phyloP scores from a whole-genome alignment of 2,113 vertebrate genomes.

The Grus americana region DNA sequence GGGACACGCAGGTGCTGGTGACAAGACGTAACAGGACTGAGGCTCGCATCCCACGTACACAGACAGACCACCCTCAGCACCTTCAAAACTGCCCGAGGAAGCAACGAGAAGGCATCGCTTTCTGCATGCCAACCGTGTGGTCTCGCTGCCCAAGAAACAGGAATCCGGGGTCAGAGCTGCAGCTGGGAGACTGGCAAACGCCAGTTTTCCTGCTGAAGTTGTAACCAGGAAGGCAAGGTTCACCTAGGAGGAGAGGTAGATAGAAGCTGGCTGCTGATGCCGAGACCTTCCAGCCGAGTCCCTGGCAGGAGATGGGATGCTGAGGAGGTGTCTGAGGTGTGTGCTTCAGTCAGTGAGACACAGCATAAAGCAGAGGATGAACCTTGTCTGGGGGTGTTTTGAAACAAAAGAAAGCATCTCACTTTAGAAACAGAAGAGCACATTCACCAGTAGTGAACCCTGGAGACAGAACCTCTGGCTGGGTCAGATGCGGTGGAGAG shows the following conservation, averaged over 20 bases:
- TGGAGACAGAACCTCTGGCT: background rate
- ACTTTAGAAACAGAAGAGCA: background rate
- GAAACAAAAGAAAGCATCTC: background rate
- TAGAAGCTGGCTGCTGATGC: background rate
- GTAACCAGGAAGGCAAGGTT: background rate
- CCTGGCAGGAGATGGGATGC: background rate
- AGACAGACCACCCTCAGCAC: background rate
- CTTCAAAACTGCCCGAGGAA: fast-evolving
- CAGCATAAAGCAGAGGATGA: background rate
- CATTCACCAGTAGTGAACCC: fast-evolving
- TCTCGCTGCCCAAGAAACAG: fast-evolving
- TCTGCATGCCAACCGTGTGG: fast-evolving
- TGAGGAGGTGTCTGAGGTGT: background rate
- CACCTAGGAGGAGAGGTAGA: background rate
- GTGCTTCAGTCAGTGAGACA: background rate
- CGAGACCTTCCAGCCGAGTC: background rate
- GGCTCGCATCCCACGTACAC: fast-evolving
- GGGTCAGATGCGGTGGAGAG: fast-evolving
- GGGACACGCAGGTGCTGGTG: fast-evolving
- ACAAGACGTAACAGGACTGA: fast-evolving
- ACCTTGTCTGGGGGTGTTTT: background rate
- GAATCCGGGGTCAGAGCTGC: background rate
- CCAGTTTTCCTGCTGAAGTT: background rate
- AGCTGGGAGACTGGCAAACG: fast-evolving
- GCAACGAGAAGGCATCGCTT: background rate